A percentile compares a stretch with the other conserved stretches of the same genome.
Conservation (phyloP, 2,113 vertebrate genomes). For the Saguinus imperator region DNA sequence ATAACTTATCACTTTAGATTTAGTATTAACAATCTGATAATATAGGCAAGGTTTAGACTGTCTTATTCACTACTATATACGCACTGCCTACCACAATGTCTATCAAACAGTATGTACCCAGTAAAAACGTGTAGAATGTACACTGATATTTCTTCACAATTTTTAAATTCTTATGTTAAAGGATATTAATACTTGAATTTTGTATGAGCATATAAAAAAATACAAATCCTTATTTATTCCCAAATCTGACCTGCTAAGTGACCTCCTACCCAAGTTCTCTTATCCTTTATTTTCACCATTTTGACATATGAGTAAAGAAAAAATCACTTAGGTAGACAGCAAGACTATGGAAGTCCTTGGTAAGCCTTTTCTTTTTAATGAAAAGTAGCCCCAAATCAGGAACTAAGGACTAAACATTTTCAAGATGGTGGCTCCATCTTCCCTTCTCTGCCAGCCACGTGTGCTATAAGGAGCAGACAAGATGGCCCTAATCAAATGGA, state of each 20-base stretch:
- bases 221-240: not conserved
- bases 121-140: not conserved
- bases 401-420: too few species aligned
- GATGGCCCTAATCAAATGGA: too few species aligned
- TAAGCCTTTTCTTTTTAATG: too few species aligned
- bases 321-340: too few species aligned
- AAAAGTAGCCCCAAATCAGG: too few species aligned
- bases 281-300: not conserved
- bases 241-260: not conserved
- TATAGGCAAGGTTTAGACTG: not conserved
- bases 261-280: not conserved
- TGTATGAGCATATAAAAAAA: not conserved
- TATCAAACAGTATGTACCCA: not conserved
- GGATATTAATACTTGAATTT: not conserved
- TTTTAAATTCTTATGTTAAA: not conserved
- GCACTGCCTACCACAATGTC: not conserved
- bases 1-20: not conserved
- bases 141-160: not conserved
- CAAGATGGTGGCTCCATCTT: too few species aligned
- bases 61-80: not conserved
- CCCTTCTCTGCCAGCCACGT: too few species aligned
- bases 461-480: too few species aligned
- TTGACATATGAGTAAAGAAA: not conserved
- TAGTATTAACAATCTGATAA: not conserved
- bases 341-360: too few species aligned